These are phyloP conservation scores for Jacana jacana DNA, from an alignment of 2,113 vertebrate genomes.

Conservation along the genomic window DNA sequence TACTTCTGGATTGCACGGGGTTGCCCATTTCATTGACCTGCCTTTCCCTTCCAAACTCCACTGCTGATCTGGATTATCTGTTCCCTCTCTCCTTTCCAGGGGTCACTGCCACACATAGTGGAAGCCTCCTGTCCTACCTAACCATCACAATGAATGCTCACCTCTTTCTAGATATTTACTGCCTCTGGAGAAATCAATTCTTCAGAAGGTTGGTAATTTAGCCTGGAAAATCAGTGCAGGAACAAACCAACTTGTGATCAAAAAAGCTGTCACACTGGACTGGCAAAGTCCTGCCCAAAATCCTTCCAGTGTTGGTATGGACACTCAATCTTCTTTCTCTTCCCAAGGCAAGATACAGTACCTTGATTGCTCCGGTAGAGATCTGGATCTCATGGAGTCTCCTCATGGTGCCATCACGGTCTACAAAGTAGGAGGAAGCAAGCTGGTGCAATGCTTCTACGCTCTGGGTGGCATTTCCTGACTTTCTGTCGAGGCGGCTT, in stretches of 20 bases:
- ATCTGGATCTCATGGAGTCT: conserved; percentile 99
- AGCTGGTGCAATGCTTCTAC: conserved; percentile 97
- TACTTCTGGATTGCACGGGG: background rate
- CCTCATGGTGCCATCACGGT: conserved; percentile 97
- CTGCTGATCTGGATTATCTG: background rate
- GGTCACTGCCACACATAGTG: background rate
- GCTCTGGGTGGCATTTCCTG: conserved; percentile 91
- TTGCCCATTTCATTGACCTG: background rate
- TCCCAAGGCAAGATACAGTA: conserved; percentile 51
- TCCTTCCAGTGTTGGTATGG: background rate
- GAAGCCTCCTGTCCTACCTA: background rate
- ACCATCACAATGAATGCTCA: background rate
- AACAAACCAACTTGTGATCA: background rate
- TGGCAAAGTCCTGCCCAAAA: background rate
- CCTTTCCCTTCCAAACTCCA: background rate
- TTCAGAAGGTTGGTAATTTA: background rate
- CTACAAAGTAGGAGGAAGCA: conserved; percentile 97
- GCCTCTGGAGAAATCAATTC: background rate
- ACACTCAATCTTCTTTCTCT: background rate
- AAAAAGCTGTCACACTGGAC: background rate
- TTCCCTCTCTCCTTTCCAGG: background rate
- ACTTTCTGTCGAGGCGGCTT: conserved; percentile 92
- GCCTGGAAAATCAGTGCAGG: background rate
- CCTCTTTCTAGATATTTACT: background rate
- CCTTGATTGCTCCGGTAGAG: conserved; percentile 98